Evolutionary conservation across 2,888 invertebrate species (phyloP).

Genomic region (Eupithecia dodoneata): DNA sequence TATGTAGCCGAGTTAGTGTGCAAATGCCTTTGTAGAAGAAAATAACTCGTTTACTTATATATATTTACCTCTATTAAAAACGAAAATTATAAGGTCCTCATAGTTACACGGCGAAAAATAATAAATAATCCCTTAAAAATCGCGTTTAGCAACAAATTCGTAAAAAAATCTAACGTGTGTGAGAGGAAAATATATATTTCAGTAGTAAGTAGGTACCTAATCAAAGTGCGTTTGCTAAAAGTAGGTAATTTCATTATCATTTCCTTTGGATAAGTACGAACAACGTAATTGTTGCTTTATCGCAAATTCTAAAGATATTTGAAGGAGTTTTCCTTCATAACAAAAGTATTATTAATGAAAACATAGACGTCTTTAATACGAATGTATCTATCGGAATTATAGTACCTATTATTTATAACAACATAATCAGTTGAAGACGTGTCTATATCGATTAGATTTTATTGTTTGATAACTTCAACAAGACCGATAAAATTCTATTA

Average conservation of each 20-base stretch:
- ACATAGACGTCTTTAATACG: constrained; percentile 11
- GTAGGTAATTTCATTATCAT: constrained; percentile 30
- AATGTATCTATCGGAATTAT: not conserved
- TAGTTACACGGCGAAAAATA: not conserved
- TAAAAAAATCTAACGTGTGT: not conserved
- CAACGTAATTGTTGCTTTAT: constrained; percentile 47
- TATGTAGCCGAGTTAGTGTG: too few species aligned
- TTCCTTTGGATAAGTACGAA: constrained; percentile 39
- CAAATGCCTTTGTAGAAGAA: too few species aligned
- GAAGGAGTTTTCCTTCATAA: constrained; percentile 55
- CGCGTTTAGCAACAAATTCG: not conserved
- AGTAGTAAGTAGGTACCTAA: not conserved
- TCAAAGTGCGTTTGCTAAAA: constrained; percentile 18
- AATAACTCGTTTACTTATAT: too few species aligned
- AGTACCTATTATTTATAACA: constrained; percentile 18
- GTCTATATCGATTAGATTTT: constrained; percentile 38
- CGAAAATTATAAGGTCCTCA: not conserved
- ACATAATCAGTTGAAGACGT: constrained; percentile 29
- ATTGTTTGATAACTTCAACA: constrained; percentile 32
- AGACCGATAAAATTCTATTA: constrained; percentile 24
- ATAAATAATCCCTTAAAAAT: not conserved
- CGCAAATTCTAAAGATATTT: constrained; percentile 44
- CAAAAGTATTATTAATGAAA: constrained; percentile 36
- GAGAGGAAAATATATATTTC: not conserved
- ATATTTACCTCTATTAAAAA: not conserved